Conservation (phyloP, 2,113 vertebrate species). For the Passer montanus region DNA sequence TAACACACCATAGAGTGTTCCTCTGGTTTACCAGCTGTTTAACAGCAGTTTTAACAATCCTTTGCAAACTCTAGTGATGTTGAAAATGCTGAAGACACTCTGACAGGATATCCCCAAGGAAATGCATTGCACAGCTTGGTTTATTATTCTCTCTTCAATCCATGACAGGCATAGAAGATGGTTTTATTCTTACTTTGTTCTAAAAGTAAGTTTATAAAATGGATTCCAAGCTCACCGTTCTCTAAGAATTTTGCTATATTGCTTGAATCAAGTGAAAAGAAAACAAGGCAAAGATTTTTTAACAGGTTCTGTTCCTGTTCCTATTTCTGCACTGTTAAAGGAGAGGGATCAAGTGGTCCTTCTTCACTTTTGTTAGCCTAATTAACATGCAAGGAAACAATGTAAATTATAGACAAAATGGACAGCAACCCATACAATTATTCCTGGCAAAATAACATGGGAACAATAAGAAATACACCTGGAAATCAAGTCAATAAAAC, state of each 20-base stretch:
- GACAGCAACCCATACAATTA: background rate
- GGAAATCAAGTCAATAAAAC: background rate
- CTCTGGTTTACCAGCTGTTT: background rate
- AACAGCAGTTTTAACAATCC: background rate
- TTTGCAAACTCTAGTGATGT: background rate
- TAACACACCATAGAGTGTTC: background rate
- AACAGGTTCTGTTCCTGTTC: background rate
- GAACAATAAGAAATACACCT: background rate
- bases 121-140: background rate
- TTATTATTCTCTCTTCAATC: background rate
- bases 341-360: background rate
- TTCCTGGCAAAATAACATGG: background rate
- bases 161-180: background rate
- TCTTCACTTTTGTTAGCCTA: background rate
- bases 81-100: background rate
- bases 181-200: background rate
- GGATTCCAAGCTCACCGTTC: background rate
- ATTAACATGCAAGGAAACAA: background rate
- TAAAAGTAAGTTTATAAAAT: background rate
- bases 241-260: background rate
- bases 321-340: background rate
- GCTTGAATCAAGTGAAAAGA: background rate
- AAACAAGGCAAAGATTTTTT: background rate
- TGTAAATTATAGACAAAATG: background rate
- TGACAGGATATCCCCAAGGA: conserved; percentile 8